A percentile compares a stretch with the other conserved stretches of the same genome.
These are phyloP conservation scores for Suncus etruscus DNA, from an alignment of 2,113 vertebrate genomes.

Conservation along the genomic window DNA sequence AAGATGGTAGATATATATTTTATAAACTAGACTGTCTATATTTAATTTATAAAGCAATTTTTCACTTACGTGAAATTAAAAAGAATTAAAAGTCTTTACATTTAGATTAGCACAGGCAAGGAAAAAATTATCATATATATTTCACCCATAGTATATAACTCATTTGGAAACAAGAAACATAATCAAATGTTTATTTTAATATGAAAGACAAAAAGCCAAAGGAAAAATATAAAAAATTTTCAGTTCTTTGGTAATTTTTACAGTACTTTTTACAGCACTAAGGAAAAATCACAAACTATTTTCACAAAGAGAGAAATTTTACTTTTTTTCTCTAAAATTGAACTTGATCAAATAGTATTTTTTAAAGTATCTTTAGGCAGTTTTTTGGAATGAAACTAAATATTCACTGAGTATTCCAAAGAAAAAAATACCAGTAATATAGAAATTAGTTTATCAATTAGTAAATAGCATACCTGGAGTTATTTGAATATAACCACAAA, in stretches of 20 bases:
- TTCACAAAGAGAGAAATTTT: conserved; percentile 16
- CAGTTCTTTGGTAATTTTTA: neutral
- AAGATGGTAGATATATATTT: neutral
- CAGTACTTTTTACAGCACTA: neutral
- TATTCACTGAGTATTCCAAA: conserved; percentile 32
- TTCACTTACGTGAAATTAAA: conserved; percentile 3
- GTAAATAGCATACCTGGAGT: conserved; percentile 10
- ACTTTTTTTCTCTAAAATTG: conserved; percentile 6
- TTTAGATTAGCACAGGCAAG: neutral
- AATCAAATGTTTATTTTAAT: conserved; percentile 48
- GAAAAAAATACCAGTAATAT: conserved; percentile 24
- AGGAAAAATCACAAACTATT: neutral
- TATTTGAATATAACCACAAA: conserved; percentile 31
- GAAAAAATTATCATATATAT: conserved; percentile 25
- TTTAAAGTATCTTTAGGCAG: neutral
- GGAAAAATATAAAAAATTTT: neutral
- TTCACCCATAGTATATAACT: neutral
- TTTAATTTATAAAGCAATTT: conserved; percentile 38
- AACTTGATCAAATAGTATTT: conserved; percentile 26
- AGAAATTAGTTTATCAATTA: neutral
- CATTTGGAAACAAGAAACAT: neutral
- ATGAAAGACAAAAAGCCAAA: neutral
- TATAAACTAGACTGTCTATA: conserved; percentile 4
- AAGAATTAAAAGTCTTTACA: conserved; percentile 31
- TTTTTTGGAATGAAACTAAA: neutral